phyloP scores from a whole-genome alignment of 64 coral and sea anemone species.

The Dendrophyllia cribrosa region DNA sequence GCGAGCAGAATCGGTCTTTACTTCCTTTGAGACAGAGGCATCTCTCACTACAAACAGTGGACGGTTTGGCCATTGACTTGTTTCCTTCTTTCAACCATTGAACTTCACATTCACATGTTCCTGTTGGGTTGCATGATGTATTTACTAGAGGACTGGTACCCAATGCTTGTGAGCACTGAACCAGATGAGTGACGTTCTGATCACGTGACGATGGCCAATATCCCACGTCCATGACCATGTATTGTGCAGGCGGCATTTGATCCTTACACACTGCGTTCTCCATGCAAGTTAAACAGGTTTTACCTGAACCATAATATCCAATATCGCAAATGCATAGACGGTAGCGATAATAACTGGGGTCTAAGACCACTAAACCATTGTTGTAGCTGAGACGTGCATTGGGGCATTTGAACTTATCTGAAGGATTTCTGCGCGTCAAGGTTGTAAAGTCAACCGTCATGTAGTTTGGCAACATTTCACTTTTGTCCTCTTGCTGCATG shows the following conservation, averaged over 20 bases:
- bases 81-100: not conserved
- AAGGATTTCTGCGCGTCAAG: slow-evolving; percentile 3
- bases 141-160: not conserved
- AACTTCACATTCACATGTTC: slow-evolving; percentile 39
- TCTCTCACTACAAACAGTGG: slow-evolving; percentile 21
- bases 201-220: slow-evolving; percentile 57
- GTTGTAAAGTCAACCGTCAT: slow-evolving; percentile 48
- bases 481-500: not conserved
- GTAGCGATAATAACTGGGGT: slow-evolving; percentile 44
- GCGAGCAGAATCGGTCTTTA: slow-evolving; percentile 50
- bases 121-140: slow-evolving; percentile 43
- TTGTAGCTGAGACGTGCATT: slow-evolving; percentile 54
- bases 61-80: not conserved
- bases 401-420: slow-evolving; percentile 59
- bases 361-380: slow-evolving; percentile 45
- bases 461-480: slow-evolving; percentile 14
- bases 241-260: slow-evolving; percentile 20
- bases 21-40: slow-evolving; percentile 38
- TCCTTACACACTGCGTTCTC: slow-evolving; percentile 20
- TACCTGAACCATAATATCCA: slow-evolving; percentile 47
- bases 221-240: slow-evolving; percentile 57
- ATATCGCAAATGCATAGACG: slow-evolving; percentile 55
- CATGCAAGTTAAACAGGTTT: slow-evolving; percentile 57
- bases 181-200: slow-evolving; percentile 56
- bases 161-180: slow-evolving; percentile 8